phyloP scores from a whole-genome alignment of 2,797 vertebrate species.

The Schizopygopsis malacanthus region DNA sequence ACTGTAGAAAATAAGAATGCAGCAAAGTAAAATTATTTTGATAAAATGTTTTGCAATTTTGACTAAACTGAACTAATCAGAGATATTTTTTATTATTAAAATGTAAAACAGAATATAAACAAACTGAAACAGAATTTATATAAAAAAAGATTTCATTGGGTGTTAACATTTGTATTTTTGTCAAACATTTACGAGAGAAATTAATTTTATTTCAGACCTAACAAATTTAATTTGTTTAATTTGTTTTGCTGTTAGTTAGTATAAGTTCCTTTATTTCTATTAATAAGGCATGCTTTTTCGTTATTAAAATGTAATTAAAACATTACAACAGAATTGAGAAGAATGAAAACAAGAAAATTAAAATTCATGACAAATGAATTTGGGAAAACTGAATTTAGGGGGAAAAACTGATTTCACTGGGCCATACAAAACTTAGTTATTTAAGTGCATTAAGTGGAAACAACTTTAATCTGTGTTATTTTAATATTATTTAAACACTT shows the following conservation, averaged over 20 bases:
- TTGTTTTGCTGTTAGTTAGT: too few relatives aligned
- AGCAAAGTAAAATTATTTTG: not conserved
- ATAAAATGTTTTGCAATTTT: not conserved
- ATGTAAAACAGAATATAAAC: not conserved
- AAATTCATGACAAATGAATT: too few relatives aligned
- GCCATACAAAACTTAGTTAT: not conserved
- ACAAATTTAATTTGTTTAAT: not conserved
- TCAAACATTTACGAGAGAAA: not conserved
- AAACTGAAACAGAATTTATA: not conserved
- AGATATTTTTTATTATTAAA: not conserved
- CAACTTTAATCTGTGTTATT: not conserved
- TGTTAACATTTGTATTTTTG: not conserved
- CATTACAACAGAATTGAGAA: not conserved
- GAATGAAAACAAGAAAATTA: not conserved
- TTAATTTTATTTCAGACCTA: not conserved
- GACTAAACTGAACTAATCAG: not conserved
- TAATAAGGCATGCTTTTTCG: not conserved
- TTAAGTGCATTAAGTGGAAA: not conserved
- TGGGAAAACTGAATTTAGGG: not conserved
- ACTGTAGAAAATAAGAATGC: not conserved
- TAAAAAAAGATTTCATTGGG: not conserved
- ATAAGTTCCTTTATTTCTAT: too few relatives aligned
- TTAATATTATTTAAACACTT: not conserved
- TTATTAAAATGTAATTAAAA: not conserved
- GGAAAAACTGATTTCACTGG: too few relatives aligned